A percentile compares a stretch with the other conserved stretches of the same genome.
Conservation (phyloP, 2,113 vertebrate species). For the Poicephalus gulielmi region DNA sequence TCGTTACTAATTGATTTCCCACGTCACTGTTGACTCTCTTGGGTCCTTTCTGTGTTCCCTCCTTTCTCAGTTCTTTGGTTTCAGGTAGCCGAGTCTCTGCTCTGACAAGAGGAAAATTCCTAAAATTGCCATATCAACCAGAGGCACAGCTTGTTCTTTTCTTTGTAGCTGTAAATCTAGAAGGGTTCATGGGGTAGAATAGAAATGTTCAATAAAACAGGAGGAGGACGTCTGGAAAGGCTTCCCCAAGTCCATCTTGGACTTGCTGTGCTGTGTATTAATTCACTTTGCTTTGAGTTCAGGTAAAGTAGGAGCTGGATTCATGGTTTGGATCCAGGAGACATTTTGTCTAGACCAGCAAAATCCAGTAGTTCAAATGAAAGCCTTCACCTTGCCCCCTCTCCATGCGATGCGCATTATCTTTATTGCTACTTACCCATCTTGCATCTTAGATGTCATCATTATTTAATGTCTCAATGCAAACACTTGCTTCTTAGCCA, state of each 20-base stretch:
- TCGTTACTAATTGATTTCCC: not conserved
- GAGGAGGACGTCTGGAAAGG: not conserved
- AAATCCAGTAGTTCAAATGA: not conserved
- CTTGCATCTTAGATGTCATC: not conserved
- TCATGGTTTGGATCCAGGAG: not conserved
- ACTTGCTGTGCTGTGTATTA: not conserved
- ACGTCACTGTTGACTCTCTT: not conserved
- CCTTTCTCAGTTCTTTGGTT: not conserved
- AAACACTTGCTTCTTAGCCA: not conserved
- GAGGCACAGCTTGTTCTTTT: not conserved
- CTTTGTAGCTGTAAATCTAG: not conserved
- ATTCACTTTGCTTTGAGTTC: not conserved
- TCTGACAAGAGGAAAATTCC: not conserved
- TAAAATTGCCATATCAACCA: not conserved
- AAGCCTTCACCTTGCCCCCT: not conserved
- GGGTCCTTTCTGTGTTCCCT: not conserved
- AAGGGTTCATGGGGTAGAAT: not conserved
- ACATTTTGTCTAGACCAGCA: not conserved
- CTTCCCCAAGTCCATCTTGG: not conserved
- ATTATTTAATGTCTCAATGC: not conserved
- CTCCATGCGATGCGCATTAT: not conserved
- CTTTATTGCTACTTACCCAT: not conserved
- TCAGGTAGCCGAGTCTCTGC: not conserved
- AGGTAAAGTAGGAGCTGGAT: not conserved
- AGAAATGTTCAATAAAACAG: not conserved